Conservation (phyloP, 2,113 vertebrate genomes). For the Helogale parvula region DNA sequence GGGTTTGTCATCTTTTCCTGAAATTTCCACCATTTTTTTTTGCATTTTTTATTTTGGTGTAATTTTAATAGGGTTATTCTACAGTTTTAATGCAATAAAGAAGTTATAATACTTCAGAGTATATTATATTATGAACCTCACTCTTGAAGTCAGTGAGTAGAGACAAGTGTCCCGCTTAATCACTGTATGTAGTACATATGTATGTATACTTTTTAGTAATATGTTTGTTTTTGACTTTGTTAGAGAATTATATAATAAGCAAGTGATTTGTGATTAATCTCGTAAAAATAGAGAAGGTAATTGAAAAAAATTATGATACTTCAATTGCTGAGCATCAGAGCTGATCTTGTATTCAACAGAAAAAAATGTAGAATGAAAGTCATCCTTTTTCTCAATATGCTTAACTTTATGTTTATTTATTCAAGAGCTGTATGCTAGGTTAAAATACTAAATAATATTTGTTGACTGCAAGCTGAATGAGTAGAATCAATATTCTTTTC, state of each 20-base stretch:
- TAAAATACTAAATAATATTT: constrained; percentile 6
- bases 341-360: not conserved
- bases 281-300: not conserved
- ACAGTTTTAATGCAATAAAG: not conserved
- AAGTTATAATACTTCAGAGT: not conserved
- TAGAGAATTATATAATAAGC: not conserved
- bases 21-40: not conserved
- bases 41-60: not conserved
- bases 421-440: not conserved
- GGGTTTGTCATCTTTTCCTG: not conserved
- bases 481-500: not conserved
- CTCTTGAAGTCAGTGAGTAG: not conserved
- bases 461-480: constrained; percentile 13
- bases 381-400: not conserved
- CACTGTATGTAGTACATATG: not conserved
- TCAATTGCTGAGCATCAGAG: not conserved
- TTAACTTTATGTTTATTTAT: constrained; percentile 27
- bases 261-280: not conserved
- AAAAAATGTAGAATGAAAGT: not conserved
- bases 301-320: not conserved
- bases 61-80: not conserved
- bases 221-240: not conserved
- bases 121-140: not conserved
- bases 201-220: not conserved
- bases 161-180: not conserved